Base-by-base conservation (phyloP, 2,888 invertebrate genomes). In the Eupithecia tripunctaria region DNA sequence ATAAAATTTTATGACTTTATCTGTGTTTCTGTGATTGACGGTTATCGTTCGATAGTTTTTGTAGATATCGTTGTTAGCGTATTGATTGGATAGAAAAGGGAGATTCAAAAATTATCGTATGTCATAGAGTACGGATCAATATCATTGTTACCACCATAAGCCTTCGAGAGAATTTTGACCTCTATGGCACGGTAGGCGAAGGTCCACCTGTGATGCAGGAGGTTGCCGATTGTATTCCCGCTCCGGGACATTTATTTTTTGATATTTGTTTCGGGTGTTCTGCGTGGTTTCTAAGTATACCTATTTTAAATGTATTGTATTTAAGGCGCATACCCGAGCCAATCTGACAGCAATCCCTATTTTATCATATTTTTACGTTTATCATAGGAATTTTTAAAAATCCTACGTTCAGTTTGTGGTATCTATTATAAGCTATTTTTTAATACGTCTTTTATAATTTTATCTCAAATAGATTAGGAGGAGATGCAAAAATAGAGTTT, bases 1-100 rank as follows among this genome's bases (percentile, higher is more conserved):
- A 85, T 88, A 88, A 88, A 88, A 88, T 88, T 87, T 88, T 87
- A 88, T 88, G 86, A 85, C 88, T 88, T 80, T 83, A 86, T 86
- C 84, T 84, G 80, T 73, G 73, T 56, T 80, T 81, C 79, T 82
- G 79, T 82, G 85, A 86, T 87, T 83, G 81, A 81, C 80, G 82
- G 82, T 86, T 82, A 82, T 70, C 63, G 72, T 74, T 75, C 78
- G 81, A 84, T 85, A 81, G 51, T 70, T 76, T 73, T 69, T 14
- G 41, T 15, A 36, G 38, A 62, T 25, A 21, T 38, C 21, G 38
- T 14, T 38, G 36, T 21, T 38, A 36, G 10, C 36, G n/a, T 32
- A 10, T 51, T 51, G 51, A 51, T 51, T 2, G 18, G 43, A 51
- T 51, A 21, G n/a, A 47, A 51, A 18, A 6, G 47, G 47, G 8